phyloP scores from a whole-genome alignment of 2,113 vertebrate species.

The Fukomys damarensis region DNA sequence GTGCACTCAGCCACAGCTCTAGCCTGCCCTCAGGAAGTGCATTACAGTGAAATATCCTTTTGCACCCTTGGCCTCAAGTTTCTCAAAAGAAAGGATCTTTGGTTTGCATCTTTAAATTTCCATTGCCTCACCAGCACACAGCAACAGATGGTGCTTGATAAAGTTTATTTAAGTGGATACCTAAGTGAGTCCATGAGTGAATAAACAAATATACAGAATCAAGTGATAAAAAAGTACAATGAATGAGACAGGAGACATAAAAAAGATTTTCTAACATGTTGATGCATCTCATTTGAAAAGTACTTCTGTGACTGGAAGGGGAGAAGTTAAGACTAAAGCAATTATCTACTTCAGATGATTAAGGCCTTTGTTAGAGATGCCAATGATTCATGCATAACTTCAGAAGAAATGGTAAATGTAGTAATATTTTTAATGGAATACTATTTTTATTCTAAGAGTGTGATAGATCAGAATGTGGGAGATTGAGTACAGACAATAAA shows the following conservation, averaged over 20 bases:
- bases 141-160: background rate
- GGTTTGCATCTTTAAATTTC: background rate
- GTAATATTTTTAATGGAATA: background rate
- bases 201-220: background rate
- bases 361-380: background rate
- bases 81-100: background rate
- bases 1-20: accelerated
- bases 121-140: too few relatives aligned
- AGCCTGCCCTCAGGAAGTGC: accelerated
- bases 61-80: too few relatives aligned
- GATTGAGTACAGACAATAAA: background rate
- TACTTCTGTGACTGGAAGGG: background rate
- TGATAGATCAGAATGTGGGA: background rate
- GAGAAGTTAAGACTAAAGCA: background rate
- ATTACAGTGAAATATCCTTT: background rate
- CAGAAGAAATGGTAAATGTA: background rate
- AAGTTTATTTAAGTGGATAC: background rate
- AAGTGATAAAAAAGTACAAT: background rate
- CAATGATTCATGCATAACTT: background rate
- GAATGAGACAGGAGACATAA: background rate
- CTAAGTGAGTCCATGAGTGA: background rate
- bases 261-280: background rate
- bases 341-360: background rate
- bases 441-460: background rate
- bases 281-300: background rate